Evolutionary conservation across 2,113 vertebrate species (phyloP).

Genomic region (Spermophilus dauricus): DNA sequence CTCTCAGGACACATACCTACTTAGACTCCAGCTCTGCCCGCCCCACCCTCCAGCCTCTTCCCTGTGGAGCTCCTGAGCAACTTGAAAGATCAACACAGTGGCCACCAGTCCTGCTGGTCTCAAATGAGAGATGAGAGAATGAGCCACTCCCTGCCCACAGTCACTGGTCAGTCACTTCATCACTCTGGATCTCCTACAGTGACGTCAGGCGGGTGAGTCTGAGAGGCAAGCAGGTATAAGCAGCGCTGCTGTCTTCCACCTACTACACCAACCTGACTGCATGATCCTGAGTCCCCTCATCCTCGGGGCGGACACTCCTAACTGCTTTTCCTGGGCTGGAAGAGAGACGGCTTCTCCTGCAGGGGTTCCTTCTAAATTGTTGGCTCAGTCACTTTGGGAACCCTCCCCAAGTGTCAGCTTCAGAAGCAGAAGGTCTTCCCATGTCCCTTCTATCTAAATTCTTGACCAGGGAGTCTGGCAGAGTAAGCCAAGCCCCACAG

Average conservation of each 20-base stretch:
- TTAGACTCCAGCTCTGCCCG: not conserved
- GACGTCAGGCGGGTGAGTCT: not conserved
- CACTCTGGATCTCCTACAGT: not conserved
- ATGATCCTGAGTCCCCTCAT: no score
- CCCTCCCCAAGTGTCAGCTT: fast-evolving
- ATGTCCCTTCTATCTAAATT: not conserved
- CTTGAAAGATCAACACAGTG: not conserved
- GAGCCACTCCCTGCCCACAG: not conserved
- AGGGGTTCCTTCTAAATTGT: not conserved
- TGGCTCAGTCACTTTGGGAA: not conserved
- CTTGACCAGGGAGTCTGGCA: not conserved
- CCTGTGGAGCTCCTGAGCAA: fast-evolving
- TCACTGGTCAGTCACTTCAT: not conserved
- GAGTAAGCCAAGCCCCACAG: not conserved
- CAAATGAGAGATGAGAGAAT: not conserved
- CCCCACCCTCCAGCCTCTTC: fast-evolving
- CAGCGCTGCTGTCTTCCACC: not conserved
- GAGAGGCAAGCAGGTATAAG: not conserved
- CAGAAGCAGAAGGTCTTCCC: not conserved
- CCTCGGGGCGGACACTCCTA: not conserved
- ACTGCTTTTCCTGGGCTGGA: not conserved
- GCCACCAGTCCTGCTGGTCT: not conserved
- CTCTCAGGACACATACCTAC: fast-evolving
- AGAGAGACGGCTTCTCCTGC: not conserved
- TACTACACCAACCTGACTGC: fast-evolving